phyloP scores from a whole-genome alignment of 2,113 vertebrate species.

The Tamias sibiricus region DNA sequence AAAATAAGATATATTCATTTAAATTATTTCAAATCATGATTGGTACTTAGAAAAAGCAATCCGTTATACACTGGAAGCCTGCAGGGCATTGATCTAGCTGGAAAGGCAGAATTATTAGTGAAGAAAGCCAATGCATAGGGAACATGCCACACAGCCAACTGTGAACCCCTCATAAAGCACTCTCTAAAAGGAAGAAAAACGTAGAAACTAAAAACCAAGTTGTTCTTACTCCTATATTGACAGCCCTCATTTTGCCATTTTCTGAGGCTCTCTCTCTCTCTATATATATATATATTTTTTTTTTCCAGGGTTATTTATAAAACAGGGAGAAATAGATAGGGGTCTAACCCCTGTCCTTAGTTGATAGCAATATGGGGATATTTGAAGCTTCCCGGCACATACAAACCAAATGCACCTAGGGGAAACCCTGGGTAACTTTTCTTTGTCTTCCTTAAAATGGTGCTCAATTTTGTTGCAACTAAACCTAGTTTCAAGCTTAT shows the following conservation, averaged over 20 bases:
- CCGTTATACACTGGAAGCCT: slow-evolving; percentile 10
- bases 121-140: neutral
- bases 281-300: neutral
- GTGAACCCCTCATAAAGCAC: neutral
- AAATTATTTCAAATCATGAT: slow-evolving; percentile 54
- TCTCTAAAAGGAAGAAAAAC: neutral
- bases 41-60: slow-evolving; percentile 48
- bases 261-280: neutral
- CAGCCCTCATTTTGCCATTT: neutral
- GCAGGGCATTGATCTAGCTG: slow-evolving; percentile 44
- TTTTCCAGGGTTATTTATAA: neutral
- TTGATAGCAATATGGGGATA: neutral
- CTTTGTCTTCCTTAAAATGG: neutral
- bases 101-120: neutral
- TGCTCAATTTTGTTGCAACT: neutral
- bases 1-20: slow-evolving; percentile 60
- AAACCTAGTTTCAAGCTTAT: neutral
- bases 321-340: neutral
- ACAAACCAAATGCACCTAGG: neutral
- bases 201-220: neutral
- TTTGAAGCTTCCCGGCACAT: neutral
- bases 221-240: neutral
- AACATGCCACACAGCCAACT: neutral
- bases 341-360: neutral
- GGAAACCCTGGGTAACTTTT: neutral